Percentiles rank a stretch among this genome's conserved stretches.
These are phyloP conservation scores for Argyrosomus japonicus DNA, from an alignment of 2,113 vertebrate species.

Conservation along the genomic window DNA sequence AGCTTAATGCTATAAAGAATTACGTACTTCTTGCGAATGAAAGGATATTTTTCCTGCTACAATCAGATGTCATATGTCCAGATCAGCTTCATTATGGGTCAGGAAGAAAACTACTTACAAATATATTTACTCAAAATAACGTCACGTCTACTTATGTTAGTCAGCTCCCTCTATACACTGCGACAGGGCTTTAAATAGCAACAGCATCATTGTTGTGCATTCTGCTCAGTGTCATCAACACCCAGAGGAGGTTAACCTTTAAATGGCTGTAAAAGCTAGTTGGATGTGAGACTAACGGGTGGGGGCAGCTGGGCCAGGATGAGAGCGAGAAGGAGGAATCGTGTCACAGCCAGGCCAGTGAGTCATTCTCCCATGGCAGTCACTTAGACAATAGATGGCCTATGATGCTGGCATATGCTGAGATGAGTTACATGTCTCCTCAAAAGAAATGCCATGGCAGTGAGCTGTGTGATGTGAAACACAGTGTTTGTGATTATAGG, in stretches of 20 bases:
- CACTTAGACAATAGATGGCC: slow-evolving; percentile 46
- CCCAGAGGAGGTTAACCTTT: slow-evolving; percentile 63
- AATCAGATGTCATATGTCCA: neutral
- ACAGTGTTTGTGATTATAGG: slow-evolving; percentile 13
- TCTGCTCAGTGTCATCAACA: slow-evolving; percentile 51
- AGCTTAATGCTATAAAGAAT: no score
- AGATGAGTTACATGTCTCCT: slow-evolving; percentile 40
- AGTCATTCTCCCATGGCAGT: slow-evolving; percentile 59
- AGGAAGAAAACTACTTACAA: neutral
- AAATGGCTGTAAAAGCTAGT: slow-evolving; percentile 63
- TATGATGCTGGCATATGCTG: slow-evolving; percentile 57
- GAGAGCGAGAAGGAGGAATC: slow-evolving; percentile 50
- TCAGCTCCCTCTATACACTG: neutral
- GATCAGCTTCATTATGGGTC: neutral
- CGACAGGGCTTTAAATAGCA: slow-evolving; percentile 49
- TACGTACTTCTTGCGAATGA: no score
- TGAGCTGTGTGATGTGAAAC: slow-evolving; percentile 13
- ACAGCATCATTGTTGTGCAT: slow-evolving; percentile 38
- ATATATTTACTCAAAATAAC: slow-evolving; percentile 11
- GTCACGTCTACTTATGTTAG: slow-evolving; percentile 23
- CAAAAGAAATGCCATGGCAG: slow-evolving; percentile 33
- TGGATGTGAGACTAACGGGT: slow-evolving; percentile 46
- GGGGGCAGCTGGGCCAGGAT: slow-evolving; percentile 36
- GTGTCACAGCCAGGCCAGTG: slow-evolving; percentile 61
- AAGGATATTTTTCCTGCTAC: neutral